Base-by-base conservation (phyloP, 2,888 invertebrate genomes). In the Steinernema scapterisci region DNA sequence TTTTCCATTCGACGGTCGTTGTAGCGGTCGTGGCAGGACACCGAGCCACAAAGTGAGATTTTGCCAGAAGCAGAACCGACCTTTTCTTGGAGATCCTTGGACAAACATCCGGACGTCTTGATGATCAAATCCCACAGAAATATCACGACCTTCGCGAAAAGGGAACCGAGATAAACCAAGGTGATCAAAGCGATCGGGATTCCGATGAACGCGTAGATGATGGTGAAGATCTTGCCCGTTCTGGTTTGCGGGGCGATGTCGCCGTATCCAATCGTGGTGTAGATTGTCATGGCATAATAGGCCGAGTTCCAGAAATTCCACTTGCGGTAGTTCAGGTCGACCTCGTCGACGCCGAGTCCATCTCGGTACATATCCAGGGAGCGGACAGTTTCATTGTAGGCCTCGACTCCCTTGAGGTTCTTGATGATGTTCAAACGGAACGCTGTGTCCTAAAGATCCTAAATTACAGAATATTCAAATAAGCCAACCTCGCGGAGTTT, bases 251-350 rank as follows among this genome's bases (percentile, higher is more conserved):
- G 83, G 6, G 77, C 80, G 43, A 86, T 86, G 77, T 86, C 85
- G 63, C 86, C 86, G 76, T 86, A 86, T 45, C 86, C 86, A 73
- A 86, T 87, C 1, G 86, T 86, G 0, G 86, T 86, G 78, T 86
- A 86, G 25, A 86, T 84, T 9, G 86, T 86, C 78, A 84, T 81
- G 31, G 84, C 82, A 74, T 83, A 86, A 79, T 87, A 86, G 70
- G 85, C 76, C 0, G 85, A 77, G 9, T 85, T 85, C 70, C 79
- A 78, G 63, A 84, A 79, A 2, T 81, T 80, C 85, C 85, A 85
- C 72, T 82, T 78, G 46, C 74, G 70, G 63, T 82, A 78, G 38
- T 78, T 80, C 23, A 80, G 77, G 16, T 79, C 73, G 74, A 82
- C 81, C 13, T 79, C 78, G 75, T 76, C 27, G 27, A 78, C 73